Conservation (phyloP, 1,140 invertebrate genomes). For the fruit fly (Drosophila melanogaster) region DNA sequence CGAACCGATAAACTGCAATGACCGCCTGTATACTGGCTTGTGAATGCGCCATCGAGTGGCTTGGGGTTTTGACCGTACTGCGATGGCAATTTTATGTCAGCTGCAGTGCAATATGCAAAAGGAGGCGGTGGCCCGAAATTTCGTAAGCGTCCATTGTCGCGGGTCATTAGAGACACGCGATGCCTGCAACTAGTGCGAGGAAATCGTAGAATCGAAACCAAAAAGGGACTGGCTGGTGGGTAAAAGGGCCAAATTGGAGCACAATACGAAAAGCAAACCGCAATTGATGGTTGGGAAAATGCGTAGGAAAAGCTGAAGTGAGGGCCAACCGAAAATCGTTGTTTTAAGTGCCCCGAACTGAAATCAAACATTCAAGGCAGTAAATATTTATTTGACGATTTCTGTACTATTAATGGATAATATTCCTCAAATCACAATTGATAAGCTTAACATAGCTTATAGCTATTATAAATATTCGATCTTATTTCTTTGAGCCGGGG, state of each 20-base stretch:
- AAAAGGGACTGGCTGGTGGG: slow-evolving; percentile 8
- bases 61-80: slow-evolving; percentile 18
- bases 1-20: slow-evolving; percentile 44
- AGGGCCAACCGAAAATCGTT: background rate
- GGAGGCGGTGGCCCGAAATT: slow-evolving; percentile 55
- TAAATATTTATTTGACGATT: background rate
- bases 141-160: slow-evolving; percentile 44
- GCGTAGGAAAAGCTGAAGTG: slow-evolving; percentile 15
- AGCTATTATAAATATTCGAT: background rate
- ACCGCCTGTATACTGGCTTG: slow-evolving; percentile 19
- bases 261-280: slow-evolving; percentile 34
- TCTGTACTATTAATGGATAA: background rate
- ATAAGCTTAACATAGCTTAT: background rate
- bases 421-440: background rate
- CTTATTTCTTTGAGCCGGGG: background rate
- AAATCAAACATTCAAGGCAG: background rate
- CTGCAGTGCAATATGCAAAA: slow-evolving; percentile 58
- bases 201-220: slow-evolving; percentile 39
- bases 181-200: slow-evolving; percentile 52
- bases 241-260: background rate
- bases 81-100: slow-evolving; percentile 55
- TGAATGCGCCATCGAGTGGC: slow-evolving; percentile 16
- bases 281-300: slow-evolving; percentile 49
- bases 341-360: background rate
- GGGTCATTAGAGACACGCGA: slow-evolving; percentile 61